Conservation (phyloP, 2,113 vertebrate genomes). For the Uria lomvia region DNA sequence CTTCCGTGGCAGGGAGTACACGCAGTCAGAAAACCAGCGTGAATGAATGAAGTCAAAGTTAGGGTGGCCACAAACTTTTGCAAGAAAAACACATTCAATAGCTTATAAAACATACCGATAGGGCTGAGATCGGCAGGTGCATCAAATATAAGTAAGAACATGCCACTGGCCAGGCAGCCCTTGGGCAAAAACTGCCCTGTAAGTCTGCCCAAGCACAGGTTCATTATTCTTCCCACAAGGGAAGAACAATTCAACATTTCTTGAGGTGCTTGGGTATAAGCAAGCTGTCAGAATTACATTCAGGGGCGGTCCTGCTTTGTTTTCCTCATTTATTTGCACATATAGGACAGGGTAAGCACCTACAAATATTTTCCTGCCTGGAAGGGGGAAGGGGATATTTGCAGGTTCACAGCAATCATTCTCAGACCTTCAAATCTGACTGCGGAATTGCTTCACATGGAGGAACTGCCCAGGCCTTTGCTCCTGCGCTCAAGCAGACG, state of each 20-base stretch:
- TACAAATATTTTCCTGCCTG: not conserved
- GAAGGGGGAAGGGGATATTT: not conserved
- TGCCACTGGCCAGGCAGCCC: not conserved
- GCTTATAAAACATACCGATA: not conserved
- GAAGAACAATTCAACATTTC: not conserved
- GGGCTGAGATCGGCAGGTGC: not conserved
- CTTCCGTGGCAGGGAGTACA: not conserved
- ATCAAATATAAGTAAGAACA: not conserved
- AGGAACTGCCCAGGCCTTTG: not conserved
- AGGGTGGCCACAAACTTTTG: not conserved
- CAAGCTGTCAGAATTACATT: not conserved
- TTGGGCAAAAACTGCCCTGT: not conserved
- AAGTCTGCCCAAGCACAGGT: not conserved
- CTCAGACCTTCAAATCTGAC: not conserved
- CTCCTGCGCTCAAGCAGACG: not conserved
- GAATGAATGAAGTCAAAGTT: not conserved
- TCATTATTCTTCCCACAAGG: not conserved
- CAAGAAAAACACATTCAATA: not conserved
- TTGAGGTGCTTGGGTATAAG: not conserved
- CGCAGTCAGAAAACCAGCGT: not conserved
- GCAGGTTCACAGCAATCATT: not conserved
- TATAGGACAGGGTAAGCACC: not conserved
- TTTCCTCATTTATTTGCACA: not conserved
- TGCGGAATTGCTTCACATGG: not conserved
- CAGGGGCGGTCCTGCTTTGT: not conserved